Evolutionary conservation across 2,797 vertebrate species (phyloP), one percentile per base, ranked within the genome.

Genomic region (Paratrypauchen microcephalus): DNA sequence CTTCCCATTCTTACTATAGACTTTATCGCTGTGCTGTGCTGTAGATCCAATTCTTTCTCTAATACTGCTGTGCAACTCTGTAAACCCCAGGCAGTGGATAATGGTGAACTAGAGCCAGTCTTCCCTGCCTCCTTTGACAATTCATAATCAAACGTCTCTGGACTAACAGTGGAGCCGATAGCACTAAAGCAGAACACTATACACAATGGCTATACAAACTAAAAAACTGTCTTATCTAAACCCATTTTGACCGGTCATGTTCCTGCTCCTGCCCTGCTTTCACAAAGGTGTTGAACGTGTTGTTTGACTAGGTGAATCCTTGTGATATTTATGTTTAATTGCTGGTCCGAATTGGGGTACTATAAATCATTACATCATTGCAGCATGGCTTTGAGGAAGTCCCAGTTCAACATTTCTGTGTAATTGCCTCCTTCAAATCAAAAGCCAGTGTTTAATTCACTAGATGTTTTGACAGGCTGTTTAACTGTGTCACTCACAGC

Each of bases 261-360:
- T 72, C 77, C 81, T 77, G 71, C 72, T 79, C 75, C 11, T 80
- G 79, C 69, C 66, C 71, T 1, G 21, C 57, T 73, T 74, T 41
- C 75, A 71, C 78, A 78, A 77, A 76, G 76, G 72, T 71, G 84
- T 77, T 67, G 70, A 75, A 77, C 69, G 76, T 81, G 83, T 88
- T 88, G 74, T 71, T 77, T 79, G 83, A 81, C 81, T 82, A 80
- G 80, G 74, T 77, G 79, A 69, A 45, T 15, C 41, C 4, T 15
- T 45, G 41, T 16, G 41, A 45, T 4, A 45, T 15, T 45, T 45
- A 15, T 15, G 41, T 45, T 45, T 45, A 13, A 13, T 15, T 1
- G 41, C 3, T 45, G 2, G 19, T 21, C 50, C 6, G 9, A 19
- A 0, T 9, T 52, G 50, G 19, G 50, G 6, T 19, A 2, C n/a